Percentiles rank a stretch among this genome's conserved stretches.
Evolutionary conservation across 2,888 invertebrate genomes (phyloP).

Genomic region (Tenodera sinensis): DNA sequence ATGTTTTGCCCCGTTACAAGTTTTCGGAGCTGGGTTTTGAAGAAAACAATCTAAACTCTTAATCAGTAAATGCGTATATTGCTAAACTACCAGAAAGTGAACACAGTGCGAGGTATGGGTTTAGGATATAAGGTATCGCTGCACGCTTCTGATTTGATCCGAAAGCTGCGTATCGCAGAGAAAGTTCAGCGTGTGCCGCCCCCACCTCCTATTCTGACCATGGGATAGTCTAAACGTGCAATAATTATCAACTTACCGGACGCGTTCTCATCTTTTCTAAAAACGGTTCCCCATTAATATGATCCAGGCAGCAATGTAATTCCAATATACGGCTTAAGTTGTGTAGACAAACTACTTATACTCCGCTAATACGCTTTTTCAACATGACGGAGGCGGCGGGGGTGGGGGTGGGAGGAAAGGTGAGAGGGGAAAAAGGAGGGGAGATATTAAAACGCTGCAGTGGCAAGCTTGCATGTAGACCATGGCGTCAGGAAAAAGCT

Average conservation of each 20-base stretch:
- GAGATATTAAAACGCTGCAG: background rate
- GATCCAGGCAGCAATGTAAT: background rate
- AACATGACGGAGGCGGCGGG: background rate
- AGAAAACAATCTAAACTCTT: too few species aligned
- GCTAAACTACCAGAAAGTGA: too few species aligned
- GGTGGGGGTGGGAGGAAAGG: background rate
- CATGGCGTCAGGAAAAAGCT: background rate
- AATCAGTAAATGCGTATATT: too few species aligned
- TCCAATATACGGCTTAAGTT: constrained; percentile 9
- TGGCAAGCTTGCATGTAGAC: background rate
- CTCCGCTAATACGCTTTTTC: constrained; percentile 11
- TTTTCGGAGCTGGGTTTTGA: too few species aligned
- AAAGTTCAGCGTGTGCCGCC: background rate
- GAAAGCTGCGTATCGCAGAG: background rate
- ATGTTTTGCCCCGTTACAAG: too few species aligned
- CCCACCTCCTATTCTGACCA: background rate
- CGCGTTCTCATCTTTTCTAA: background rate
- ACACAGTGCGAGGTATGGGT: too few species aligned
- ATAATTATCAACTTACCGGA: background rate
- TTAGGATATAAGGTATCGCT: too few species aligned
- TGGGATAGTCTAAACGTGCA: background rate
- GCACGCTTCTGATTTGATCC: too few species aligned
- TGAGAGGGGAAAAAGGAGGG: background rate
- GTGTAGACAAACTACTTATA: constrained; percentile 6
- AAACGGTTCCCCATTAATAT: background rate